Base-by-base conservation (phyloP, 92 coral and sea anemone species). In the Muricea muricata region DNA sequence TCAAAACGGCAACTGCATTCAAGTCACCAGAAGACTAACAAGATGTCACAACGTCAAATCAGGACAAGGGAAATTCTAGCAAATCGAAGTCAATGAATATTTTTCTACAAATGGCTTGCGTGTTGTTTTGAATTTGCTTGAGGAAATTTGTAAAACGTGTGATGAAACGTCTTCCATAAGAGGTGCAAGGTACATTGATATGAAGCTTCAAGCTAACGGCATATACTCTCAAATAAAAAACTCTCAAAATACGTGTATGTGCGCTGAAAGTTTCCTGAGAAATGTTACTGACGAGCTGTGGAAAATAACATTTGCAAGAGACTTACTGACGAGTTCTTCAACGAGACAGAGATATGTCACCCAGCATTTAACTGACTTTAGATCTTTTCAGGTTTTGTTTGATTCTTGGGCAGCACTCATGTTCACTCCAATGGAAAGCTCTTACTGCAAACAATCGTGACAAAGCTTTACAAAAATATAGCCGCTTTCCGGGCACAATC, bases 261-360 rank as follows among this genome's bases (percentile, higher is more conserved):
- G 33, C 30, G 30, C 6, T 3, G 15, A 21, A 3, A 4, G 6
- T 24, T 26, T 69, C 75, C 4, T 5, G n/a, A 6, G 1, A 3
- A 5, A 2, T 26, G 47, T 35, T 5, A 69, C 75, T 2, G 7
- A 35, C 5, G 24, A 63, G 24, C 70, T 63, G 24, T 86, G 90
- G 90, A 41, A 63, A 0, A 79, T 65, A 0, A 7, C 23, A 13
- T 86, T 80, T 37, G 68, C 69, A 0, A 32, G 41, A n/a, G 86
- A 86, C 50, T 0, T 21, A 34, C 69, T 69, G 8, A 1, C 23
- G 30, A 66, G 73, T 14, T 25, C 87, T 10, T 48, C 90, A 48
- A 25, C 24, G 12, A 79, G 79, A 32, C 87, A 81, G 25, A 47
- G 68, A 34, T 24, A 80, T 69, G n/a, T 86, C 30, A 87, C 90